These are phyloP conservation scores for Gadopsis marmoratus DNA, from an alignment of 2,797 vertebrate species.

Conservation along the genomic window DNA sequence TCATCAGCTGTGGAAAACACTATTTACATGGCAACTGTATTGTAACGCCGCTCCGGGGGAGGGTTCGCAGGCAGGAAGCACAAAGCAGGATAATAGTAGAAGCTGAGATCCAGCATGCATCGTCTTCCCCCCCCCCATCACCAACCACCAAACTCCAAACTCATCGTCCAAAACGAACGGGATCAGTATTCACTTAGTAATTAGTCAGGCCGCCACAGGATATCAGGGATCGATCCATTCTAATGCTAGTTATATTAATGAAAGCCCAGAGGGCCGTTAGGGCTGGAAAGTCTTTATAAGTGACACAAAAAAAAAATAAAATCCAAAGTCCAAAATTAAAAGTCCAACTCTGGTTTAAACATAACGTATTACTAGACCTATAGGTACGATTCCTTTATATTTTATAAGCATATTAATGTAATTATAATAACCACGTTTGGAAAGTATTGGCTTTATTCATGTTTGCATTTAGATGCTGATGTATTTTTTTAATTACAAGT, in stretches of 20 bases:
- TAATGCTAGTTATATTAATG: slow-evolving; percentile 57
- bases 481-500: slow-evolving; percentile 9
- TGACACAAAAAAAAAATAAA: not conserved
- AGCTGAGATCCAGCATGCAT: slow-evolving; percentile 67
- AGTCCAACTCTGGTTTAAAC: slow-evolving; percentile 30
- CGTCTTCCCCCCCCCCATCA: not conserved
- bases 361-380: not conserved
- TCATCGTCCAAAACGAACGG: slow-evolving; percentile 56
- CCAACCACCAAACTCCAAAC: not conserved
- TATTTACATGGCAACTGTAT: slow-evolving; percentile 72
- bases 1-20: slow-evolving; percentile 68
- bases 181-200: slow-evolving; percentile 60
- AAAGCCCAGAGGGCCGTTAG: slow-evolving; percentile 6
- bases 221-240: slow-evolving; percentile 56
- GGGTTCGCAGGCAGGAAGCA: slow-evolving; percentile 78
- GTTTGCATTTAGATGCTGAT: not conserved
- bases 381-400: not conserved
- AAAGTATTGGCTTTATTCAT: not conserved
- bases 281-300: not conserved
- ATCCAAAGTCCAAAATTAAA: slow-evolving; percentile 16
- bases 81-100: slow-evolving; percentile 75
- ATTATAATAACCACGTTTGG: not conserved
- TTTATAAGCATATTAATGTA: not conserved
- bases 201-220: slow-evolving; percentile 61
- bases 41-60: slow-evolving; percentile 73